Base-by-base conservation (phyloP, 1,140 invertebrate genomes). In the Aleiodes sp. region DNA sequence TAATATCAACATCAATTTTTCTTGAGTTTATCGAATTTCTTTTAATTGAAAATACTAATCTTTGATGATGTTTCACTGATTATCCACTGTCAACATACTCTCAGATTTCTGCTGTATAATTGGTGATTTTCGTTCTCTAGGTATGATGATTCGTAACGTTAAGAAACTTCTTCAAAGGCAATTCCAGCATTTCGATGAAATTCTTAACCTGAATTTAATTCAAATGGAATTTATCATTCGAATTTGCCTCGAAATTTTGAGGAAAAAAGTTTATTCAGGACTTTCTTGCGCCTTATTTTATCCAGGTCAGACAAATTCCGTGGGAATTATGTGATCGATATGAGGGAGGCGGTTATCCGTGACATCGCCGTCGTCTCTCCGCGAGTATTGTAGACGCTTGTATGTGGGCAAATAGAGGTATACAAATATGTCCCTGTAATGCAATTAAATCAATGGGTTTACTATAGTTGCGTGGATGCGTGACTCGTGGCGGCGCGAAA, bases 241-340 rank as follows among this genome's bases (percentile, higher is more conserved):
- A 52, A 52, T 52, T 52, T 52, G 8, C 46, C 21, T 24, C 26
- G 46, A 52, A 52, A 52, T 52, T 24, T 12, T 7, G n/a, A n/a
- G n/a, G 10, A 0, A 52, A 52, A 41, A 52, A 52, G 26, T 52
- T 24, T 16, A 52, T 52, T 24, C 21, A 52, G 26, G 26, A 21
- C 8, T 24, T 26, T 24, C 26, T 12, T 9, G 24, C 3, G 21
- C 29, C 12, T n/a, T 31, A 29, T 59, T 59, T 31, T 16, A 59
- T 29, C 28, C 26, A 14, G 56, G 56, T 59, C 56, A 59, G 56
- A 59, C 56, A 24, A 59, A 59, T 59, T 59, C 56, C 4, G 56
- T 59, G 56, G 28, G 28, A 59, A 59, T 59, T 59, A 59, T 59
- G 56, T 28, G 56, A 59, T 59, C 56, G 56, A 59, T 59, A 59